phyloP scores from a whole-genome alignment of 2,113 vertebrate species.

The Chinchilla lanigera region DNA sequence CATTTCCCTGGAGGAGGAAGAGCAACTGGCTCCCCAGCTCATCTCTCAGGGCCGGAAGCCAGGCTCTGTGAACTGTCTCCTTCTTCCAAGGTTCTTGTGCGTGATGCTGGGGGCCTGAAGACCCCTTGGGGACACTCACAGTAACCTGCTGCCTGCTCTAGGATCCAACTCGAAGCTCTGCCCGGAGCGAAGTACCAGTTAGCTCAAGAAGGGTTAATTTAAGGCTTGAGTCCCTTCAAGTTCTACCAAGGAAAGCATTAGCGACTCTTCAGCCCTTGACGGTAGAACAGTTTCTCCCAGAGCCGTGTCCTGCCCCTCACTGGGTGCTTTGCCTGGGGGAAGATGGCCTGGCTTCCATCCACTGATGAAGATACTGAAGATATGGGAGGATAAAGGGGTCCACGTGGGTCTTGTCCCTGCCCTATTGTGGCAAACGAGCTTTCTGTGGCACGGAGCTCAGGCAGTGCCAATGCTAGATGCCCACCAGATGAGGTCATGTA shows the following conservation, averaged over 20 bases:
- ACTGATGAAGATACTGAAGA: background rate
- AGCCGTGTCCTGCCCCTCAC: background rate
- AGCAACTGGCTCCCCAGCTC: background rate
- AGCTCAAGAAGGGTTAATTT: background rate
- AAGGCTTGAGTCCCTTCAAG: background rate
- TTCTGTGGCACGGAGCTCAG: fast-evolving
- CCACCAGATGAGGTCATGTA: background rate
- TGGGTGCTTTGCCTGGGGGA: background rate
- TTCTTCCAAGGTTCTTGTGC: background rate
- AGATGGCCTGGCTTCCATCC: background rate
- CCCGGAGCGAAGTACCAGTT: background rate
- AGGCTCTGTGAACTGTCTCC: background rate
- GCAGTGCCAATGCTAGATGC: fast-evolving
- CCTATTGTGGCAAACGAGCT: fast-evolving
- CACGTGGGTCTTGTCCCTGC: background rate
- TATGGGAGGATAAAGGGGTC: background rate
- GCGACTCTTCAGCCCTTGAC: background rate
- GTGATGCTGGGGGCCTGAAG: background rate
- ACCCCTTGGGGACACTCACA: background rate
- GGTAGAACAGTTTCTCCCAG: background rate
- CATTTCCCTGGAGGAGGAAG: background rate
- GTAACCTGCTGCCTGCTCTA: background rate
- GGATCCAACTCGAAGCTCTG: background rate
- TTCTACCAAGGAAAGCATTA: background rate
- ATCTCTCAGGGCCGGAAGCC: background rate